Conservation (phyloP, 2,797 vertebrate genomes). For the Masticophis lateralis region DNA sequence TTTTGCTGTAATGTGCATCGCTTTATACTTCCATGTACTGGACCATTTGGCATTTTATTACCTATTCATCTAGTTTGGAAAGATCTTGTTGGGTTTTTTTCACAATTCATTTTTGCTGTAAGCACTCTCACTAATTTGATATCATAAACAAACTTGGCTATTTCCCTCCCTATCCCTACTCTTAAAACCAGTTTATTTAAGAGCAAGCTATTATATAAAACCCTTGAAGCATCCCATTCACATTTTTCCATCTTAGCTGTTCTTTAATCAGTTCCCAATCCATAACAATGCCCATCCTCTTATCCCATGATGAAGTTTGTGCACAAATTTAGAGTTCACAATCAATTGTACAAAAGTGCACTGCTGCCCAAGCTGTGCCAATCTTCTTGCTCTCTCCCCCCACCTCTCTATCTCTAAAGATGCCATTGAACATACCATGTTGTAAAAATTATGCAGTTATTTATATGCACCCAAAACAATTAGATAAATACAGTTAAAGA, state of each 20-base stretch:
- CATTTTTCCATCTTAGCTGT: not conserved
- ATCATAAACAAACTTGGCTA: not conserved
- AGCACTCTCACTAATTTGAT: not conserved
- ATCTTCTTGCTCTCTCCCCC: not conserved
- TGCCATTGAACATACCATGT: constrained; percentile 38
- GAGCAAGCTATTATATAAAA: not conserved
- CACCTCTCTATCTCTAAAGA: not conserved
- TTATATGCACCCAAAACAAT: constrained; percentile 52
- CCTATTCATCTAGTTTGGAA: not conserved
- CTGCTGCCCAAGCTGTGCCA: not conserved
- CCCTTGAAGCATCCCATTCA: not conserved
- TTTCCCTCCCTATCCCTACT: not conserved
- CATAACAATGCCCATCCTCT: not conserved
- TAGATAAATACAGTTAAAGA: constrained; percentile 48
- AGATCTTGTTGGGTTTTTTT: not conserved
- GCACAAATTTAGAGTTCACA: not conserved
- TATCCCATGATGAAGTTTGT: not conserved
- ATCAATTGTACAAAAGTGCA: not conserved
- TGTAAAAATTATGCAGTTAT: constrained; percentile 44
- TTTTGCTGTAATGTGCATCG: not conserved
- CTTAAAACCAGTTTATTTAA: not conserved
- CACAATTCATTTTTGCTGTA: not conserved
- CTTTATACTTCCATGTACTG: not conserved
- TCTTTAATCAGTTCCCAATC: not conserved
- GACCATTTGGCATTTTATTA: not conserved